Conservation (phyloP, 1,140 invertebrate genomes). For the Camponotus pennsylvanicus region DNA sequence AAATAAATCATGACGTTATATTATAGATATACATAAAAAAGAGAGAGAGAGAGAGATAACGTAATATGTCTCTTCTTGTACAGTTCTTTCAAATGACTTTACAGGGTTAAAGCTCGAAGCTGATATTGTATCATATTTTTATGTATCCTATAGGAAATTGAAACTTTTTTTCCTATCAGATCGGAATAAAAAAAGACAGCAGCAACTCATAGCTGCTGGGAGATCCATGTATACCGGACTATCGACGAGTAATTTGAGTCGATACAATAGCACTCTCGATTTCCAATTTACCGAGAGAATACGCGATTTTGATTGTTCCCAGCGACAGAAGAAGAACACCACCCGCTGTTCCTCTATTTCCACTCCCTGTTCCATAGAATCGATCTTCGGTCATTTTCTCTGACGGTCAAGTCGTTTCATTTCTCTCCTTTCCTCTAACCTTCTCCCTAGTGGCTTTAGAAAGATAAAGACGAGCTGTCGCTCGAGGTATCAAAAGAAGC, state of each 20-base stretch:
- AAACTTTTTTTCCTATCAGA: slow-evolving; percentile 46
- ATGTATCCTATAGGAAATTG: slow-evolving; percentile 59
- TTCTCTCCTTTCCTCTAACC: neutral
- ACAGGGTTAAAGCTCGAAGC: slow-evolving; percentile 27
- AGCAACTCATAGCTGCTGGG: slow-evolving; percentile 32
- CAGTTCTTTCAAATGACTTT: slow-evolving; percentile 1
- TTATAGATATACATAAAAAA: neutral
- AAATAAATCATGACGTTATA: neutral
- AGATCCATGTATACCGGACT: slow-evolving; percentile 34
- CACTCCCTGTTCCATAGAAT: slow-evolving; percentile 32
- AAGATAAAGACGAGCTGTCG: slow-evolving; percentile 22
- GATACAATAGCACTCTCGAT: slow-evolving; percentile 63
- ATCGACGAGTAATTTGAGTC: slow-evolving; percentile 58
- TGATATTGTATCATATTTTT: slow-evolving; percentile 53
- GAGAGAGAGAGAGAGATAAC: neutral
- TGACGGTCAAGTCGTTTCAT: slow-evolving; percentile 59
- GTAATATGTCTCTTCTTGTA: neutral
- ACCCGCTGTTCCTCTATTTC: slow-evolving; percentile 32
- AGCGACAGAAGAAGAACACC: slow-evolving; percentile 53
- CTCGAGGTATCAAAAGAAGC: neutral
- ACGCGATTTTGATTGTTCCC: slow-evolving; percentile 63
- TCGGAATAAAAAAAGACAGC: slow-evolving; percentile 29
- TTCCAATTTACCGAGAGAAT: slow-evolving; percentile 61
- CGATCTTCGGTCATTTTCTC: slow-evolving; percentile 54
- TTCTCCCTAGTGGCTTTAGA: slow-evolving; percentile 20